Evolutionary conservation across 2,113 vertebrate genomes (phyloP), one percentile per base, ranked within the genome.

Genomic region (Perca fluviatilis): DNA sequence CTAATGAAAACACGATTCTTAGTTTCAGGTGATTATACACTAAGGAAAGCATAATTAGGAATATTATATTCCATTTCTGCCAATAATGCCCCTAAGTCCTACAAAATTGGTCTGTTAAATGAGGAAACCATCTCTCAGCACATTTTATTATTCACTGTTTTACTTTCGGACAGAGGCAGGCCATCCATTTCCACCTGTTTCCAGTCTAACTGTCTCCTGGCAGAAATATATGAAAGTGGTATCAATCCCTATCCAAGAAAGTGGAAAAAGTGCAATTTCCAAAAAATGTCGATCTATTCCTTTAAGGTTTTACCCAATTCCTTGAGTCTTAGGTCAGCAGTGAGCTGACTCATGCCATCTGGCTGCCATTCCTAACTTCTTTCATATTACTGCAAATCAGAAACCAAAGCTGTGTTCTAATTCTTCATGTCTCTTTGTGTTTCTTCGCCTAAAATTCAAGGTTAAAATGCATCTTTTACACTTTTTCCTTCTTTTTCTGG

Each of bases 391-490:
- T n/a, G 14, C 30, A 14, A 19, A 15, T 67, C 36, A 64, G 43
- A 73, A 65, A 33, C 60, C 19, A 71, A 14, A 15, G 50, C 15
- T 54, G 43, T 13, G 6, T 25, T 49, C 1, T 6, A 25, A 25
- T 13, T 40, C 58, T 36, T 67, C n/a, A 11, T 11, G 49, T 51
- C 18, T 65, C 18, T 50, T 47, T 67, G 15, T 25, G 33, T 23
- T 30, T 72, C 16, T 43, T 43, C 10, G 46, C 75, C 36, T 57
- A 25, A 36, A 30, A 69, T 18, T 40, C 7, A 18, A 74, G n/a
- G 15, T n/a, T 70, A 18, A 71, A 82, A 76, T 83, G 16, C 43
- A 49, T 83, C 70, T 56, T 74, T 43, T 19, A 54, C 10, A 36
- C 65, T 72, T 53, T 73, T 53, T 40, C 14, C 33, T 30, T 58